Base-by-base conservation (phyloP, 2,113 vertebrate species). In the Pyxicephalus adspersus region DNA sequence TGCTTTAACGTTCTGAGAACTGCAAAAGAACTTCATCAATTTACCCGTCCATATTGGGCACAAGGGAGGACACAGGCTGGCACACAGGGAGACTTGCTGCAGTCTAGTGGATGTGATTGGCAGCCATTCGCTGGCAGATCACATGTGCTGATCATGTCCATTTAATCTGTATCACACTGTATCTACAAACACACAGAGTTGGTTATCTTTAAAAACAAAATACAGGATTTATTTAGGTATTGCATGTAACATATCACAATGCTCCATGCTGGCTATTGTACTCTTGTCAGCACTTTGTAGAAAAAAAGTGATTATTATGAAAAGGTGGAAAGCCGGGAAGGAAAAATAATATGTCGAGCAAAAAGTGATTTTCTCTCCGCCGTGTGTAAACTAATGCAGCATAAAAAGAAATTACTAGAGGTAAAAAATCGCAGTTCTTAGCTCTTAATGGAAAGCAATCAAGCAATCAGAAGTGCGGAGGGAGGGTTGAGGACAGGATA, bases 351-450 rank as follows among this genome's bases (percentile, higher is more conserved):
- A 58, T 38, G 20, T 23, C 77, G 9, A 22, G 38, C 38, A 80
- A 80, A 61, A 72, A 72, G 67, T 45, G 66, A 72, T 80, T 72
- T 80, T 23, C 38, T 58, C 77, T 80, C 54, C 23, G 65, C 57
- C 57, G 34, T 64, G 57, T 63, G 23, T 70, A 71, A 63, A 34
- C 77, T 80, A 80, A 80, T 80, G 77, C 66, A 71, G 77, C 77
- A 80, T 29, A 80, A 80, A 70, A 72, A 72, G 57, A 45, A 61
- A 80, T 71, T 71, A 80, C 66, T 64, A 31, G 54, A 80, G 68
- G 63, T 72, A 67, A 55, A 78, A 77, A 76, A 20, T 22, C 19
- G 52, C 64, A 70, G 51, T 7, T 28, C 57, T 11, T 22, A 17
- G 38, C 3, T 26, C 66, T 19, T 80, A 79, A 79, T 68, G 65